Base-by-base conservation (phyloP, 2,797 vertebrate genomes). In the Peromyscus nudipes region DNA sequence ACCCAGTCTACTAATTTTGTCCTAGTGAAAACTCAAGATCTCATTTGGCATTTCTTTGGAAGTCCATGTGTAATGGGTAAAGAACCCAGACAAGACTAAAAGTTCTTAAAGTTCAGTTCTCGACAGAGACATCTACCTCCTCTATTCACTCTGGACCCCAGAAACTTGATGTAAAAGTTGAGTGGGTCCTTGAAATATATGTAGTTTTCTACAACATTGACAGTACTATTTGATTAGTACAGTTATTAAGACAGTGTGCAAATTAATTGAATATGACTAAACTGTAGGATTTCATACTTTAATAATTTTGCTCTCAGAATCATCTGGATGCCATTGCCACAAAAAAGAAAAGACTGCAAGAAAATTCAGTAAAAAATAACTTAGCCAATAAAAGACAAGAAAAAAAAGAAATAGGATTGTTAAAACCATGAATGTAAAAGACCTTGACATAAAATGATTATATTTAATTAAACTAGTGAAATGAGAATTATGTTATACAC, bases 1-100 rank as follows among this genome's bases (percentile, higher is more conserved):
- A 96, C 7, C 31, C 46, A 85, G 86, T 57, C n/a, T n/a, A n/a
- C 96, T 97, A 97, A 98, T 96, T 98, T 98, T 98, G 96, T 97
- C 92, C 92, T 91, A 92, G 6, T 81, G 86, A 97, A 97, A 97
- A 84, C 65, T 11, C 80, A 96, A 95, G 80, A 91, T 97, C 69
- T 97, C 91, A 93, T 43, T 64, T 97, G 96, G 98, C 97, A 89
- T 96, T 98, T 97, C 93, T 83, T 94, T 97, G 95, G 92, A 95
- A 0, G 40, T 97, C 86, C 79, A 92, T 97, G 92, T 90, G 76
- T 13, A 55, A 92, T 84, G 71, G 90, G 89, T 95, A 97, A 96
- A 0, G 23, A 95, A 96, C 83, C 52, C 96, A 75, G 92, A 93
- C 76, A 94, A 84, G 64, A 97, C 95, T 95, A 96, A 97, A 96